Evolutionary conservation across 2,888 invertebrate genomes (phyloP).

Genomic region (Pegoplata infirma): DNA sequence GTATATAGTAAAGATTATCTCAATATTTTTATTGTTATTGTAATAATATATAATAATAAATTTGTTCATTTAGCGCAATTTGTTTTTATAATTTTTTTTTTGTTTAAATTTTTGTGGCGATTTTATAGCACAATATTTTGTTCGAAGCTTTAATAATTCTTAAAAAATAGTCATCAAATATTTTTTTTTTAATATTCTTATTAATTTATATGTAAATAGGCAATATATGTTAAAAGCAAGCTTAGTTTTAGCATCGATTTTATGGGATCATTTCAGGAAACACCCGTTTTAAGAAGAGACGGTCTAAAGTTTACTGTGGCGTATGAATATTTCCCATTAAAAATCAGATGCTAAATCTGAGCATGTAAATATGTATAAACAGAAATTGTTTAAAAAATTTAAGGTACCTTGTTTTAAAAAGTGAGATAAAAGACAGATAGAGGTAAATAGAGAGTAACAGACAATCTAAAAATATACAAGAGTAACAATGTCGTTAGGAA

Average conservation of each 20-base stretch:
- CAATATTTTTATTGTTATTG: constrained; percentile 19
- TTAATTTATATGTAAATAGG: constrained; percentile 16
- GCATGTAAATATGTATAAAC: too few relatives aligned
- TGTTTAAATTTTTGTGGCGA: too few relatives aligned
- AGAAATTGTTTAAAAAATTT: constrained; percentile 31
- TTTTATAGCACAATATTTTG: constrained; percentile 42
- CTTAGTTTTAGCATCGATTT: too few relatives aligned
- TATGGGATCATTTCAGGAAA: too few relatives aligned
- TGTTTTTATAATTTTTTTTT: constrained; percentile 27
- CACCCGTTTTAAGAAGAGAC: too few relatives aligned
- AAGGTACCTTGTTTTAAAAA: constrained; percentile 51
- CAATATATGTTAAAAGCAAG: too few relatives aligned
- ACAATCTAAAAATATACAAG: constrained; percentile 11
- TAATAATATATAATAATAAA: constrained; percentile 37
- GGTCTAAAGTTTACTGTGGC: too few relatives aligned
- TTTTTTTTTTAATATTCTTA: constrained; percentile 13
- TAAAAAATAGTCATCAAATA: constrained; percentile 2
- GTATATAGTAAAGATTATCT: constrained; percentile 40
- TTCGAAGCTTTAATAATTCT: constrained; percentile 21
- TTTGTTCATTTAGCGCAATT: constrained; percentile 33
- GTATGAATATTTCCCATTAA: too few relatives aligned
- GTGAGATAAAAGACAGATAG: not conserved
- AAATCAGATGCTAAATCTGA: too few relatives aligned
- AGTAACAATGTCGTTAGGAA: not conserved
- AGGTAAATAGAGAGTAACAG: not conserved